A percentile compares a stretch with the other conserved stretches of the same genome.
These are phyloP conservation scores for Hyposoter dolosus DNA, from an alignment of 2,888 invertebrate species.

Conservation along the genomic window DNA sequence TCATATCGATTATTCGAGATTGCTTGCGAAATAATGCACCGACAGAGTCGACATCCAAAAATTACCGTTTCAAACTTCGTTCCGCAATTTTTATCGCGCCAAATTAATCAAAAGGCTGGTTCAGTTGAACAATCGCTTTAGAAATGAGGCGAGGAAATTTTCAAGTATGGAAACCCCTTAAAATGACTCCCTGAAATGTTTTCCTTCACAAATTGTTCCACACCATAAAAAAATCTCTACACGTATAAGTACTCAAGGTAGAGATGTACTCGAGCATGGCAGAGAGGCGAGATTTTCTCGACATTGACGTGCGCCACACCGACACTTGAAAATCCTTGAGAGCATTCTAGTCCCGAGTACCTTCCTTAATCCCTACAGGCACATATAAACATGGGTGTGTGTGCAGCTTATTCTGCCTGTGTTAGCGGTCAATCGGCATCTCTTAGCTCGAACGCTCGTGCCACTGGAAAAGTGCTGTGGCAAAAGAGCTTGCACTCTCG, in stretches of 20 bases:
- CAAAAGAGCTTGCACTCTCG: slow-evolving; percentile 54
- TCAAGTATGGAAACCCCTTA: background rate
- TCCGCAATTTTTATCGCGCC: no score
- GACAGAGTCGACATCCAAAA: no score
- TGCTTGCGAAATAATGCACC: background rate
- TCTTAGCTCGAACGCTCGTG: slow-evolving; percentile 51
- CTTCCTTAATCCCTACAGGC: slow-evolving; percentile 24
- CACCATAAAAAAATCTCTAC: slow-evolving; percentile 3
- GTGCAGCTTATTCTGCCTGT: slow-evolving; percentile 6
- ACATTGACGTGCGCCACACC: slow-evolving; percentile 49
- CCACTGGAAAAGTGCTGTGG: slow-evolving; percentile 46
- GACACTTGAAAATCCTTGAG: slow-evolving; percentile 52
- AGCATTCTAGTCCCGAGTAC: slow-evolving; percentile 7
- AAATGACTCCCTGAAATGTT: background rate
- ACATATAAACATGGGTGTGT: background rate
- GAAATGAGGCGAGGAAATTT: background rate
- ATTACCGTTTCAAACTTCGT: no score
- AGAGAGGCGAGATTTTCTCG: slow-evolving; percentile 45
- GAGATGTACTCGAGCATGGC: slow-evolving; percentile 44
- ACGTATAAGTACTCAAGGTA: slow-evolving; percentile 33
- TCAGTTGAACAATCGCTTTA: background rate
- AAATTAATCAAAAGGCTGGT: background rate
- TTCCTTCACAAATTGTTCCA: slow-evolving; percentile 17
- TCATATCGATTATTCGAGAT: background rate
- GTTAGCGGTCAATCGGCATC: slow-evolving; percentile 41